Evolutionary conservation across 2,797 vertebrate species (phyloP).

Genomic region (Columba guinea): DNA sequence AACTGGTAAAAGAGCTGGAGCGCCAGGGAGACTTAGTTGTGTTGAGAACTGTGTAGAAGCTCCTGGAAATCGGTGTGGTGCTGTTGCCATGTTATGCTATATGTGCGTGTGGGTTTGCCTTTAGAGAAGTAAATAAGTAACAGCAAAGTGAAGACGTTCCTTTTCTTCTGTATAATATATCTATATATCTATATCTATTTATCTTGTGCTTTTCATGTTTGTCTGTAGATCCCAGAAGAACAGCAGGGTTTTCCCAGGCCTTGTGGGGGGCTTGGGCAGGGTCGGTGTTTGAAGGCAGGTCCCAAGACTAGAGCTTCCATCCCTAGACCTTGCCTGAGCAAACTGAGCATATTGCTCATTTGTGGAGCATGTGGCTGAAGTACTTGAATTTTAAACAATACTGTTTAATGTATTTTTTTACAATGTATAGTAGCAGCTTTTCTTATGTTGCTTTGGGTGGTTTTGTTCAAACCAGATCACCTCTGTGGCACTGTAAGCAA

Average conservation of each 20-base stretch:
- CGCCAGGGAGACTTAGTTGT: background rate
- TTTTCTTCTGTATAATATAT: background rate
- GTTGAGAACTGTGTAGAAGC: fast-evolving
- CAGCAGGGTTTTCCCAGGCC: background rate
- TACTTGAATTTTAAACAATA: background rate
- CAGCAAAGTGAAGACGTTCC: background rate
- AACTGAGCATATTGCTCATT: fast-evolving
- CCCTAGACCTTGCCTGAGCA: background rate
- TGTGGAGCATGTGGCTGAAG: background rate
- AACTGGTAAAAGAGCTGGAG: background rate
- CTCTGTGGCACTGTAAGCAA: background rate
- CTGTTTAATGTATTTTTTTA: background rate
- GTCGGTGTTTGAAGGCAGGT: background rate
- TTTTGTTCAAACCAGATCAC: background rate
- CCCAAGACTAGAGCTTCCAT: background rate
- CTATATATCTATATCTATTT: background rate
- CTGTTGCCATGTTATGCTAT: background rate
- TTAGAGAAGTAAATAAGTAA: background rate
- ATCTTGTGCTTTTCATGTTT: background rate
- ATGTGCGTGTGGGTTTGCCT: fast-evolving
- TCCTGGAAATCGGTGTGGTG: fast-evolving
- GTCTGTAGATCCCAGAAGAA: background rate
- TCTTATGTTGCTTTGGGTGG: background rate
- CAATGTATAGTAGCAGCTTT: background rate
- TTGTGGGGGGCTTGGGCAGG: background rate